Percentiles rank a stretch among this genome's conserved stretches.
Conservation (phyloP, 2,797 vertebrate genomes). For the Darevskia mixta region DNA sequence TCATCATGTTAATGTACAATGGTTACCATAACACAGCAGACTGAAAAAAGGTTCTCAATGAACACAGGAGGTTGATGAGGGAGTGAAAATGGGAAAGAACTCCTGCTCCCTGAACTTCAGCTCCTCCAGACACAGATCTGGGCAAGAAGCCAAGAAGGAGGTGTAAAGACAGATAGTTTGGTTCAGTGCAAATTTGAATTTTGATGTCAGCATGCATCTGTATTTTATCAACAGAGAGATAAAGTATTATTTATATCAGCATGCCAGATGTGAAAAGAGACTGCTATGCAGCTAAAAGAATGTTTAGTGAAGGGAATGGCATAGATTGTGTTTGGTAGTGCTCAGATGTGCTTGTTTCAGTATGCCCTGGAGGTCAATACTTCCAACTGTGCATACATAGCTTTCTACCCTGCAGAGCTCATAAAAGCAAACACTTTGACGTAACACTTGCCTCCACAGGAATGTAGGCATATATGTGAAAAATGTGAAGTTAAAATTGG, state of each 20-base stretch:
- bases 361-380: slow-evolving; percentile 26
- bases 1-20: neutral
- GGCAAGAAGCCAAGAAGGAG: slow-evolving; percentile 17
- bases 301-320: neutral
- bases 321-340: neutral
- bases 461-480: neutral
- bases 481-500: neutral
- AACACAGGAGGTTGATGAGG: neutral
- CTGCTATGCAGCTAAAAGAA: slow-evolving; percentile 42
- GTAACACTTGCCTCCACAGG: slow-evolving; percentile 14
- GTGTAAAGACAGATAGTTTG: slow-evolving; percentile 23
- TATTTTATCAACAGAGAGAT: slow-evolving; percentile 57
- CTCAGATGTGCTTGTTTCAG: slow-evolving; percentile 41
- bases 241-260: slow-evolving; percentile 54
- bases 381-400: slow-evolving; percentile 6
- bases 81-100: slow-evolving; percentile 15
- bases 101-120: slow-evolving; percentile 1
- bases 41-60: neutral
- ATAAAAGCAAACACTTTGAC: slow-evolving; percentile 24
- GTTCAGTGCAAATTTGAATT: slow-evolving; percentile 48
- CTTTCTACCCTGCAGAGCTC: neutral
- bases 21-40: neutral
- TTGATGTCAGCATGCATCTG: slow-evolving; percentile 38
- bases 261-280: slow-evolving; percentile 43
- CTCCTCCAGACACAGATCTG: slow-evolving; percentile 2